A percentile compares a stretch with the other conserved stretches of the same genome.
These are phyloP conservation scores for Rhea pennata DNA, from an alignment of 2,113 vertebrate genomes.

Conservation along the genomic window DNA sequence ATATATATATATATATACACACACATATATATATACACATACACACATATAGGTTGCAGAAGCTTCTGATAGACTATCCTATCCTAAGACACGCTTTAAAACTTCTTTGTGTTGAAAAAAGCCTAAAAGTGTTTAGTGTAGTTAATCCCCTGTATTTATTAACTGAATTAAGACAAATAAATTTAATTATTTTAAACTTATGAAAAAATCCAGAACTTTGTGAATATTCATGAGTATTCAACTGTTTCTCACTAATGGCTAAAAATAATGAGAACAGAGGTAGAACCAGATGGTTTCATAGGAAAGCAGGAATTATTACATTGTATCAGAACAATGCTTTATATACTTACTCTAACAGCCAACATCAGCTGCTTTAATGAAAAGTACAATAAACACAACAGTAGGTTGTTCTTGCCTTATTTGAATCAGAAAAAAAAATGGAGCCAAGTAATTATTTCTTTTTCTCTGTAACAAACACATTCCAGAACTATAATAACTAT, in stretches of 20 bases:
- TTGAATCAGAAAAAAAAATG: background rate
- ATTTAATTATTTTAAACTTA: background rate
- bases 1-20: no score
- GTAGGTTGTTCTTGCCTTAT: background rate
- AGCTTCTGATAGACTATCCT: background rate
- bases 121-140: background rate
- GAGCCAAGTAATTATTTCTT: slow-evolving; percentile 31
- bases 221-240: background rate
- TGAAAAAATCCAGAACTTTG: background rate
- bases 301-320: slow-evolving; percentile 14
- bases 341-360: background rate
- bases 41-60: background rate
- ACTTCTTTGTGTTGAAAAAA: background rate
- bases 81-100: background rate
- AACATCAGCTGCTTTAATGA: slow-evolving; percentile 30
- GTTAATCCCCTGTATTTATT: background rate
- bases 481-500: slow-evolving; percentile 27
- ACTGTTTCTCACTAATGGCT: background rate
- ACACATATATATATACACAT: no score
- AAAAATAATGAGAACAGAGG: slow-evolving; percentile 14
- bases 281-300: slow-evolving; percentile 22
- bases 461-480: slow-evolving; percentile 40
- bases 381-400: slow-evolving; percentile 25
- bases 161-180: background rate
- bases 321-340: slow-evolving; percentile 19